Evolutionary conservation across 2,888 invertebrate genomes (phyloP), one percentile per base, ranked within the genome.

Genomic region (Gryllus longicercus): DNA sequence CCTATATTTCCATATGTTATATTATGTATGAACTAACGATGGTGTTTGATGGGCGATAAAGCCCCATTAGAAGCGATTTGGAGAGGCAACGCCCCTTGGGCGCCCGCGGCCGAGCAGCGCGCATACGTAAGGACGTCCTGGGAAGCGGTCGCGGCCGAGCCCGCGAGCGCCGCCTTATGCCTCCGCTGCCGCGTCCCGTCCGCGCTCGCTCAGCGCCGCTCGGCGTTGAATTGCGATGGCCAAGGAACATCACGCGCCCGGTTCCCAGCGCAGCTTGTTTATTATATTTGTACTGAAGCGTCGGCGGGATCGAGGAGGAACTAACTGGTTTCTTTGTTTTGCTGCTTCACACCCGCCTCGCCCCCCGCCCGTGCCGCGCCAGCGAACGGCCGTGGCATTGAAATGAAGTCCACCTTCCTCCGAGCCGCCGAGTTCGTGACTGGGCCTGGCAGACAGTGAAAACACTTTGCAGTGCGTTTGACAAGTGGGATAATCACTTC

Each of bases 401-500:
- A 63, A 63, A 63, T 63, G 63, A 63, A 63, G 63, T 63, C 63
- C 63, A 63, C 63, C 63, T 63, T 18, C 14, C 63, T 63, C 14
- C 16, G 18, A 63, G 18, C 63, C 63, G 63, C 63, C 16, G 63
- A 63, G 63, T 63, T 63, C 63, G 63, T 63, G 63, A 63, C 63
- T 63, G 63, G 63, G 18, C 63, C 63, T 63, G 63, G 63, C 63
- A 63, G 63, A 63, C 63, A 16, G 63, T 63, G 63, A 63, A 63
- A 63, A 63, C 63, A 63, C 63, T 63, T 63, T 63, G 63, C 63
- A 18, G 18, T 63, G 63, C 63, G 16, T 63, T 63, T 63, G 63
- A 63, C 63, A 63, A 63, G 63, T 63, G 63, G 63, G 63, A 63
- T 63, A 63, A 63, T 63, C 63, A 63, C 63, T 63, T 63, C 63